Base-by-base conservation (phyloP, 1,140 invertebrate species). In the Pseudobourletiella spinata region DNA sequence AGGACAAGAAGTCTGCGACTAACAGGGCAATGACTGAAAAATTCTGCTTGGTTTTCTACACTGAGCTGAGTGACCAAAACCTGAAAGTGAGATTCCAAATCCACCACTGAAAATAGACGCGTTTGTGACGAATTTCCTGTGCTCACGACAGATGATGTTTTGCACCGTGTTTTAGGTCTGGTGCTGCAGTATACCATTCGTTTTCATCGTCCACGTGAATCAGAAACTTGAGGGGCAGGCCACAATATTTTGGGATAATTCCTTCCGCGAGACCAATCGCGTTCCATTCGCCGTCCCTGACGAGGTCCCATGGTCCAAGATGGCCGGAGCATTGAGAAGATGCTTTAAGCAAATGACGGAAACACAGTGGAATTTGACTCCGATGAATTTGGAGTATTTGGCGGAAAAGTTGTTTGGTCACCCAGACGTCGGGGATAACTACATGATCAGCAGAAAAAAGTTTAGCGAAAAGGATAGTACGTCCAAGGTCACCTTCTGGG, bases 11-110 rank as follows among this genome's bases (percentile, higher is more conserved):
- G n/a, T n/a, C n/a, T n/a, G 4, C n/a, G n/a, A 22, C 6, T 8
- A 51, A 26, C 22, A 24, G 48, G 22, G 48, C 48, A 24, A 51
- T 51, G 48, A 51, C 20, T n/a, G 48, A 51, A 51, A 51, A 51
- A 25, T 51, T 51, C 22, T 51, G 48, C 22, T n/a, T 51, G 6
- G 3, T 51, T 26, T 51, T 51, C 24, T 25, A 11, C 32, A 39
- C 32, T 39, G 32, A 39, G 8, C 32, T 39, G n/a, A 39, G 8
- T 11, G n/a, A 39, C n/a, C n/a, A 39, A 39, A 39, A 39, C 32
- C n/a, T 39, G n/a, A 39, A 39, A 8, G 32, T 11, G 32, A 11
- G n/a, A 39, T n/a, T n/a, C n/a, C n/a, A n/a, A n/a, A n/a, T n/a
- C n/a, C n/a, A n/a, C n/a, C n/a, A n/a, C n/a, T n/a, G n/a, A n/a